phyloP scores from a whole-genome alignment of 2,888 invertebrate genomes.

The Taenaris catops region DNA sequence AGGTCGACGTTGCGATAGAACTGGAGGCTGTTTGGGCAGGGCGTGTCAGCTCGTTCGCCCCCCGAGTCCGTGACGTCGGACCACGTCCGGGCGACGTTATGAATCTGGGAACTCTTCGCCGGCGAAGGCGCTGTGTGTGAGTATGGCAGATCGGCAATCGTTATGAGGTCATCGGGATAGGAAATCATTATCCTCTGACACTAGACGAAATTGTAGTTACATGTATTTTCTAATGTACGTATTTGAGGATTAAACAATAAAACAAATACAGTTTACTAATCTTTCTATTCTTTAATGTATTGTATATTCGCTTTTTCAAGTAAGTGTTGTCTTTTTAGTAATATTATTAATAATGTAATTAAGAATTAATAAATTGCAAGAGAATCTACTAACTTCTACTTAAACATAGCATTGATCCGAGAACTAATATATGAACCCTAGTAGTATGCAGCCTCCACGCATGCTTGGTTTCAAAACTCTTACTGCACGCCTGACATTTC shows the following conservation, averaged over 20 bases:
- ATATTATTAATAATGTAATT: slow-evolving; percentile 57
- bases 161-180: too few species aligned
- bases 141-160: too few species aligned
- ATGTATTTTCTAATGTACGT: too few species aligned
- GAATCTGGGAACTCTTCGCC: too few species aligned
- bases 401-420: slow-evolving; percentile 56
- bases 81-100: too few species aligned
- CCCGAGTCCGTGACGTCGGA: too few species aligned
- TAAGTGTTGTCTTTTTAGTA: slow-evolving; percentile 53
- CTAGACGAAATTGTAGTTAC: too few species aligned
- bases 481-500: slow-evolving; percentile 46
- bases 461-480: slow-evolving; percentile 37
- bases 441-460: slow-evolving; percentile 41
- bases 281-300: slow-evolving; percentile 71
- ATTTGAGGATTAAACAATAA: slow-evolving; percentile 38
- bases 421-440: slow-evolving; percentile 49
- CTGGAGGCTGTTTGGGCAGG: too few species aligned
- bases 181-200: too few species aligned
- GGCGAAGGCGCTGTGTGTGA: too few species aligned
- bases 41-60: too few species aligned
- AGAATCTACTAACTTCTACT: slow-evolving; percentile 69
- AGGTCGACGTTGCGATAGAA: too few species aligned
- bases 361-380: slow-evolving; percentile 65
- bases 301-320: slow-evolving; percentile 73
- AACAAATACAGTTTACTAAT: slow-evolving; percentile 59